Evolutionary conservation across 2,113 vertebrate genomes (phyloP), one percentile per base, ranked within the genome.

Genomic region (Phalacrocorax pelagicus): DNA sequence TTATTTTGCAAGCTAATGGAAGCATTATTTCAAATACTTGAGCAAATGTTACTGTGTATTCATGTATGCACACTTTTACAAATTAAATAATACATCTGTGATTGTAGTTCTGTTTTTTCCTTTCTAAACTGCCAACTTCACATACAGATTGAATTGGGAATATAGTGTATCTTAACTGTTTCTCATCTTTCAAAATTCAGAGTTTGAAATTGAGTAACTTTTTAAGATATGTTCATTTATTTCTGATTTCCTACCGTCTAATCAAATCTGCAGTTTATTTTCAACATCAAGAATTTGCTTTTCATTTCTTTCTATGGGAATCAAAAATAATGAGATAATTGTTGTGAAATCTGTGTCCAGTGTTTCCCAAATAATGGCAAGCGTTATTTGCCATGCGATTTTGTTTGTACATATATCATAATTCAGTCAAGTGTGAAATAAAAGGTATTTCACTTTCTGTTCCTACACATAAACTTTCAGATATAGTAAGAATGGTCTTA

Each of bases 1-100:
- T 96, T 92, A 88, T 94, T 97, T 96, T 91, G 89, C 10, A 81
- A 92, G 59, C 16, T 88, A 82, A 61, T 74, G 63, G 69, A 81
- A 92, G 47, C 71, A 32, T 93, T 92, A 82, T 89, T 94, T 86
- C 61, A 95, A 95, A 91, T 74, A 69, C 20, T 92, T 70, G 74
- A 94, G 84, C 36, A 86, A 94, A 63, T 69, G 21, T 94, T 71
- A 24, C 36, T 73, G 21, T 83, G 21, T 80, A 52, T 79, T 88
- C 58, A 62, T 83, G 75, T 85, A 42, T 58, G 57, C 46, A 80
- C 27, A 51, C 51, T 82, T 92, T 14, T 51, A 59, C 55, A 95
- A 83, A 87, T 85, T 26, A 65, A 92, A 79, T 75, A 79, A 84
- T 69, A 38, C 23, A 30, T 27, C 55, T 52, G 47, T 62, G 69